Conservation (phyloP, 1,140 invertebrate genomes). For the Holotrichia oblita region DNA sequence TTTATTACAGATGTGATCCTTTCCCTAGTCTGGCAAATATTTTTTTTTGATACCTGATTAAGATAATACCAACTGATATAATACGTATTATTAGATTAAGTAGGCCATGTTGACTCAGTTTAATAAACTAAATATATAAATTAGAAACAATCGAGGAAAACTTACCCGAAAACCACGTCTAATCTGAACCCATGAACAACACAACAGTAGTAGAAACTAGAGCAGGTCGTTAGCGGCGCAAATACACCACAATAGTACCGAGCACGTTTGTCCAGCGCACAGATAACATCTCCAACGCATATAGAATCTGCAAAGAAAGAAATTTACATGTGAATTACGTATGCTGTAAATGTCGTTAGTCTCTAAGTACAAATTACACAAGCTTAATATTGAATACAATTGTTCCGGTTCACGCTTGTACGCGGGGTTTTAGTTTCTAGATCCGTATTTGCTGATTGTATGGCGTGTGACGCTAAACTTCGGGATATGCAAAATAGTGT, state of each 20-base stretch:
- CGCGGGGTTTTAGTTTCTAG: no score
- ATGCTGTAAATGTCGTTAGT: not conserved
- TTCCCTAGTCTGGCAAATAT: no score
- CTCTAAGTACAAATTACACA: not conserved
- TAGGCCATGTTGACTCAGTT: no score
- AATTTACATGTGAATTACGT: conserved; percentile 20
- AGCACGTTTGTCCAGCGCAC: conserved; percentile 11
- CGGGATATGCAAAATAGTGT: no score
- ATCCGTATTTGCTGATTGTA: no score
- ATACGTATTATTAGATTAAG: no score
- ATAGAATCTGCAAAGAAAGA: conserved; percentile 29
- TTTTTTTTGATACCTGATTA: no score
- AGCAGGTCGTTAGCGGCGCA: not conserved
- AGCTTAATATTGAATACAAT: not conserved
- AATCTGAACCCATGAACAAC: not conserved
- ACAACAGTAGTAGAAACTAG: not conserved
- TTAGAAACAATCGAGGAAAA: no score
- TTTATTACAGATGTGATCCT: no score
- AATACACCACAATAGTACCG: not conserved
- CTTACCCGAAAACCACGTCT: not conserved
- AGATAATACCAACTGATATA: no score
- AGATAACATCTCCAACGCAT: conserved; percentile 11
- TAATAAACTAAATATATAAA: no score
- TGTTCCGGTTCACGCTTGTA: not conserved
- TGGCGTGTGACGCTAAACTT: no score